Evolutionary conservation across 2,113 vertebrate species (phyloP), one percentile per base, ranked within the genome.

Genomic region (Sinocyclocheilus maitianheensis): DNA sequence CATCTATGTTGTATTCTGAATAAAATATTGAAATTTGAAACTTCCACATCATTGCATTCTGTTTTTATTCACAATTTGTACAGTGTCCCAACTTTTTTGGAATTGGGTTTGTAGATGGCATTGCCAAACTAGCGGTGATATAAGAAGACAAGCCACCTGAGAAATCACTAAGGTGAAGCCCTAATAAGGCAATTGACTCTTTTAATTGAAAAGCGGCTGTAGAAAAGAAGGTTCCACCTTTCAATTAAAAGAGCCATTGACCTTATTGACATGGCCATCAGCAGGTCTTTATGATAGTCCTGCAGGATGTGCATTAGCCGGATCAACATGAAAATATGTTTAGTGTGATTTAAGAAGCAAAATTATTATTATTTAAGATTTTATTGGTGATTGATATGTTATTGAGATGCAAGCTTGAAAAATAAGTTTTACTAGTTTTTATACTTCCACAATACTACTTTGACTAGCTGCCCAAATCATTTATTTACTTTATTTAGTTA

Each of bases 231-330:
- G 48, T 18, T 77, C 75, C 75, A 77, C 75, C 46, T 77, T 77
- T 77, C 75, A 77, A 77, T 77, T 77, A 55, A 77, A 77, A 55
- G 48, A 77, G 75, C 26, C 75, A 77, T 55, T 77, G 75, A 77
- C 24, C 75, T 77, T 55, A 77, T 77, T 55, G 75, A 77, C 48
- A 51, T 55, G 1, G 16, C 8, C 75, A 51, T 53, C 8, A 51
- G 14, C 26, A 34, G n/a, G 75, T 24, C 46, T 77, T 77, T 51
- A 55, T 3, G 0, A 48, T 14, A 75, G 11, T 53, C 75, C 75
- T 53, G 46, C 14, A 26, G 48, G 24, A 24, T 2, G 14, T 48
- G 43, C 14, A 16, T 30, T 53, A 53, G 13, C 75, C 13, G 22
- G 11, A 75, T 10, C 40, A 75, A 34, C 40, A 43, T 22, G 20